Evolutionary conservation across 2,888 invertebrate species (phyloP), one percentile per base, ranked within the genome.

Genomic region (Autographa gamma): DNA sequence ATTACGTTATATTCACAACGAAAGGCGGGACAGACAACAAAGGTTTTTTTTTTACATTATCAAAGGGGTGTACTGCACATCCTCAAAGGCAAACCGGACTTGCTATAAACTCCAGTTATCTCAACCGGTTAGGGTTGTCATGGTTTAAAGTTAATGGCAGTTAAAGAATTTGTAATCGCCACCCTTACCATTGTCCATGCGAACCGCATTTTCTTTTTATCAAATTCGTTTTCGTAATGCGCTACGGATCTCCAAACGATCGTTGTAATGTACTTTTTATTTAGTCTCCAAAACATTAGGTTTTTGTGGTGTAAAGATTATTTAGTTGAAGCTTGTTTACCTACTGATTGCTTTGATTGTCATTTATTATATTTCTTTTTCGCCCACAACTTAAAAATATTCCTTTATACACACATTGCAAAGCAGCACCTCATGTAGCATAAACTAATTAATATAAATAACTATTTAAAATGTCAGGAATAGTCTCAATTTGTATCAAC

Each of bases 41-140:
- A 59, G 32, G n/a, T n/a, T n/a, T n/a, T 66, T 0, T 63, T 3
- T 60, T 11, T 19, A 43, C 16, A 13, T 34, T 18, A 25, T 38
- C 19, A 64, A 64, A 6, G 19, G 18, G 25, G 62, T 63, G 54
- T 71, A 60, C n/a, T 60, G 63, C 18, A 71, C 60, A 63, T 58
- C 18, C 60, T 9, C 1, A 6, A 31, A 32, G 60, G 48, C 13
- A 76, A 34, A 63, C 67, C 71, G 65, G 58, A 68, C 34, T n/a
- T 64, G 18, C 13, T 14, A n/a, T 71, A 61, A 67, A 76, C 48
- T 25, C 41, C 25, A 13, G 59, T 68, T 77, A 77, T 80, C 81
- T 64, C 6, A 32, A 32, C n/a, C 14, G 48, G 25, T 25, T 25
- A 25, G 16, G 66, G 63, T 18, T 11, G 67, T 7, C 56, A 54